Percentiles rank a stretch among this genome's conserved stretches.
These are phyloP conservation scores for Smittia sp. DNA, from an alignment of 2,888 invertebrate species.

Conservation along the genomic window DNA sequence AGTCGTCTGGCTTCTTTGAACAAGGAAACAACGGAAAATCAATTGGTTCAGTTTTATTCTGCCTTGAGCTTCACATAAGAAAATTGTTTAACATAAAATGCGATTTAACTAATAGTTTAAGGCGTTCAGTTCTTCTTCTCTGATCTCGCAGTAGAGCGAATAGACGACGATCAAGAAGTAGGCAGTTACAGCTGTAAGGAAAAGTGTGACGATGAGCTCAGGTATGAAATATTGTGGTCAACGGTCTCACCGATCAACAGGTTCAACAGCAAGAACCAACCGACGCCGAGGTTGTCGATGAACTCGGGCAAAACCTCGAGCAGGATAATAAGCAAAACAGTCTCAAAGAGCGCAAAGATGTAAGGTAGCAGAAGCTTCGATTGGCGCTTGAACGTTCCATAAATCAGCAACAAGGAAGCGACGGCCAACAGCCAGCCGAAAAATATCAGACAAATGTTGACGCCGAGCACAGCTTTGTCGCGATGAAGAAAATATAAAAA, in stretches of 20 bases:
- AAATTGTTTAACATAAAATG: constrained; percentile 18
- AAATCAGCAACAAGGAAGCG: constrained; percentile 4
- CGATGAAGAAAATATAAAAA: constrained; percentile 25
- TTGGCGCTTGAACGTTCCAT: constrained; percentile 34
- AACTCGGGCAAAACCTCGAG: constrained; percentile 31
- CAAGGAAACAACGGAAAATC: not conserved
- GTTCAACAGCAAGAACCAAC: constrained; percentile 22
- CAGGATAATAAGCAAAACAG: constrained; percentile 26
- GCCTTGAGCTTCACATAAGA: not conserved
- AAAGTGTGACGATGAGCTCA: not conserved
- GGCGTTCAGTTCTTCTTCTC: constrained; percentile 39
- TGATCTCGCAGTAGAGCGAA: constrained; percentile 33
- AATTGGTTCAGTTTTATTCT: not conserved
- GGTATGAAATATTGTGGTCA: not conserved
- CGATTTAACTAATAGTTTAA: constrained; percentile 4
- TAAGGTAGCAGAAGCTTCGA: constrained; percentile 24
- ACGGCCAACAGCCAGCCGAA: constrained; percentile 33
- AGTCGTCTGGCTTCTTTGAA: no score
- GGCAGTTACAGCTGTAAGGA: constrained; percentile 8
- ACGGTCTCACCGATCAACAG: constrained; percentile 30
- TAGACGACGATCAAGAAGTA: constrained; percentile 39
- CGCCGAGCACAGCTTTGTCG: constrained; percentile 30
- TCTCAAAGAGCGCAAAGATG: constrained; percentile 25
- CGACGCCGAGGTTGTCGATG: constrained; percentile 26
- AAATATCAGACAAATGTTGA: constrained; percentile 31